Evolutionary conservation across 2,888 invertebrate genomes (phyloP).

Genomic region (Pherbina coryleti): DNA sequence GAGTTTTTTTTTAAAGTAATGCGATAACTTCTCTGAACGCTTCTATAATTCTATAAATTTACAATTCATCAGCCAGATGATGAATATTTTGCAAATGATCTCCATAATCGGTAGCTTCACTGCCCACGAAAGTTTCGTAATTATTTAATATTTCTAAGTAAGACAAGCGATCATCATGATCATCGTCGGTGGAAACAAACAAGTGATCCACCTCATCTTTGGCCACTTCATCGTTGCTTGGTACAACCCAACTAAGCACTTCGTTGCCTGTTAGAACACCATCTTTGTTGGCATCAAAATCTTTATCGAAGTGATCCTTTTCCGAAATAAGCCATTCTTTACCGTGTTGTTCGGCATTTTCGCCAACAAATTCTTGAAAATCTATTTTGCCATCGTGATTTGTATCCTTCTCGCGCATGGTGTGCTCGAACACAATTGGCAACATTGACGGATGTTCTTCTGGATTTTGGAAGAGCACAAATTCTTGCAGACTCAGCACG

Average conservation of each 20-base stretch:
- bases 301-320: constrained; percentile 87
- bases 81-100: constrained; percentile 86
- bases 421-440: constrained; percentile 82
- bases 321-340: constrained; percentile 80
- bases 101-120: constrained; percentile 91
- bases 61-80: constrained; percentile 86
- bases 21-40: constrained; percentile 2
- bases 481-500: constrained; percentile 81
- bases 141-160: constrained; percentile 86
- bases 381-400: constrained; percentile 87
- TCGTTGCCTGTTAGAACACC: constrained; percentile 84
- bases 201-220: constrained; percentile 91
- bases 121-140: constrained; percentile 91
- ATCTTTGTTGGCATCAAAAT: constrained; percentile 87
- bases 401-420: constrained; percentile 86
- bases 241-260: constrained; percentile 90
- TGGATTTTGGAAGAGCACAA: constrained; percentile 90
- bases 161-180: constrained; percentile 83
- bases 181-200: constrained; percentile 86
- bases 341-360: constrained; percentile 75
- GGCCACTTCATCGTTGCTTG: constrained; percentile 90
- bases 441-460: constrained; percentile 93
- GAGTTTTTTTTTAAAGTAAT: constrained; percentile 39
- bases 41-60: constrained; percentile 58
- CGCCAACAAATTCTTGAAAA: constrained; percentile 74